Evolutionary conservation across 1,140 invertebrate genomes (phyloP), one percentile per base, ranked within the genome.

Genomic region (Agrilus planipennis): DNA sequence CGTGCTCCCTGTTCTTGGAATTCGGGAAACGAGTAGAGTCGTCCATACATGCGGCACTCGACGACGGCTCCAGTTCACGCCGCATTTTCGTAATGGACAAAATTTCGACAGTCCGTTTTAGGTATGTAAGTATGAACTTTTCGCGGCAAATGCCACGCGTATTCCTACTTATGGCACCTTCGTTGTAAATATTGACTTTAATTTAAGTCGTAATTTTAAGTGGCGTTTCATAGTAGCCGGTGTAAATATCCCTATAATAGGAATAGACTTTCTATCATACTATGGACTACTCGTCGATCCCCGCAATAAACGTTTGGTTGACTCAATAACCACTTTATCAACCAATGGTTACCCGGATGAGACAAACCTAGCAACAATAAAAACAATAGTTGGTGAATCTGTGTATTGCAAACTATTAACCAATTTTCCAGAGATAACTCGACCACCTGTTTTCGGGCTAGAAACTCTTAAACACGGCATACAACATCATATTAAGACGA

Each of bases 191-290:
- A 35, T 65, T 0, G 41, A 62, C 39, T 38, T 65, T 2, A 53
- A 57, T 0, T 45, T 66, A 14, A 36, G 56, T 18, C 48, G 60
- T 21, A 40, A 45, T 7, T 58, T 63, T 23, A 17, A n/a, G 6
- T 67, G 64, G 64, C 41, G 30, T 2, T 68, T 69, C 40, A 52
- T 55, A 3, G 40, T 68, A 0, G 64, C 64, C 3, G 59, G 66
- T 34, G 54, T 67, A 3, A 29, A 46, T 0, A 46, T 39, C 10
- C 55, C 62, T 3, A 64, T 63, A 7, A 55, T 70, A 3, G 63
- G 66, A 9, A 55, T 58, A 0, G 64, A 70, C 48, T 62, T 68
- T 12, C 12, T 27, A 12, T 7, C 7, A 9, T 27, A 27, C 12
- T 27, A 27, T 12, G 23, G 23, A 9, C 12, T 27, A 12, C 12